Evolutionary conservation across 2,797 vertebrate genomes (phyloP).

Genomic region (Scomberomorus guttatus): DNA sequence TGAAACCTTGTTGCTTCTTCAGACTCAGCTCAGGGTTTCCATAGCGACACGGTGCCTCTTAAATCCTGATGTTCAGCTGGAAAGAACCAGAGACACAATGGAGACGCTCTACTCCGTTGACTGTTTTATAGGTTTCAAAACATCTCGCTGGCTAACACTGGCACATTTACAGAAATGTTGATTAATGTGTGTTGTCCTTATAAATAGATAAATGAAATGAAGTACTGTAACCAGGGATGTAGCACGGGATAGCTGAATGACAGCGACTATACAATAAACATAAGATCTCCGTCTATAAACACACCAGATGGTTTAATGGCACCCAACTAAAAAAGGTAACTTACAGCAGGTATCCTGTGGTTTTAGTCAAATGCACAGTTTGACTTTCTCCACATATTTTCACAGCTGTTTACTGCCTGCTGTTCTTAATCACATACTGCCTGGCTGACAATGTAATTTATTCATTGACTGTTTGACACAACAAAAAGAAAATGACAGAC

Average conservation of each 20-base stretch:
- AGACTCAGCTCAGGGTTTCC: constrained; percentile 70
- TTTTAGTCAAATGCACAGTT: not conserved
- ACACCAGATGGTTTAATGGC: no score
- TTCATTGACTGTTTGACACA: not conserved
- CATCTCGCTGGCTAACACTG: no score
- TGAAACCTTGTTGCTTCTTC: constrained; percentile 60
- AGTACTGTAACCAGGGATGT: constrained; percentile 1
- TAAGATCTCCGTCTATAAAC: not conserved
- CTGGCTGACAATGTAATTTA: not conserved
- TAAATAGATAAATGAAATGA: no score
- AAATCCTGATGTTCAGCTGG: constrained; percentile 44
- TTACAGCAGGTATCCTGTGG: no score
- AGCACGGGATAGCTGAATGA: not conserved
- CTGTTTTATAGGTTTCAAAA: no score
- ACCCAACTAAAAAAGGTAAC: no score
- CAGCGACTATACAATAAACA: not conserved
- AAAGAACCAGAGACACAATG: constrained; percentile 45
- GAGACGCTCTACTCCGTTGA: constrained; percentile 1
- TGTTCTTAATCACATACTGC: not conserved
- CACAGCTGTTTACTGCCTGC: not conserved
- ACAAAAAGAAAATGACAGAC: not conserved
- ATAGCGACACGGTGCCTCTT: constrained; percentile 74
- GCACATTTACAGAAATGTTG: no score
- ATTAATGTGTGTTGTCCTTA: no score
- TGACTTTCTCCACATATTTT: not conserved